Conservation (phyloP, 2,113 vertebrate species). For the rat (Rattus norvegicus) region DNA sequence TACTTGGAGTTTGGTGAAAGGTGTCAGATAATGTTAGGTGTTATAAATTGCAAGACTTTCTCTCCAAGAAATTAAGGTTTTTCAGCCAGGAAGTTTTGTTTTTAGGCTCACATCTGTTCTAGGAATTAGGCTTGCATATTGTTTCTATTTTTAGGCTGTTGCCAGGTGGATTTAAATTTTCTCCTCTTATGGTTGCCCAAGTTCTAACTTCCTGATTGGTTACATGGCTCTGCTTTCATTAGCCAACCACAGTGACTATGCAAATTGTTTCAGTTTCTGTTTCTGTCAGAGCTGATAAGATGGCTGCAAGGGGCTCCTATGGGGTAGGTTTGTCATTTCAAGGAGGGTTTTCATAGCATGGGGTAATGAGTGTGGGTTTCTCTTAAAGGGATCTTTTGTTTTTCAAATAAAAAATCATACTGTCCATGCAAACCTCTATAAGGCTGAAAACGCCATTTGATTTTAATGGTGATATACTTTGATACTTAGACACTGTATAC, state of each 20-base stretch:
- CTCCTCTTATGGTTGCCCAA: constrained; percentile 55
- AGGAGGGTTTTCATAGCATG: neutral
- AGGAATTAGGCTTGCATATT: constrained; percentile 13
- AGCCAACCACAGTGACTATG: constrained; percentile 84
- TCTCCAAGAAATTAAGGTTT: constrained; percentile 33
- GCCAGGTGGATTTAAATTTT: constrained; percentile 79
- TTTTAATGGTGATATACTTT: constrained; percentile 48
- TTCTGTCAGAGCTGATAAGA: constrained; percentile 60
- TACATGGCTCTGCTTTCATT: constrained; percentile 57
- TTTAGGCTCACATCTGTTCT: constrained; percentile 28
- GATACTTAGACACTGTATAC: constrained; percentile 14
- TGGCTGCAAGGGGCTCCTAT: constrained; percentile 67
- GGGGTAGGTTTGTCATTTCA: constrained; percentile 45
- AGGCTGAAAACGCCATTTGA: constrained; percentile 42
- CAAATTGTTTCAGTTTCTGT: constrained; percentile 76
- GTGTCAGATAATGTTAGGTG: constrained; percentile 37
- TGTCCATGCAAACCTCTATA: constrained; percentile 35
- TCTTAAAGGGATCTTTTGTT: constrained; percentile 51
- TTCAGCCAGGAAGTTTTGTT: constrained; percentile 61
- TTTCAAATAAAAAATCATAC: constrained; percentile 62
- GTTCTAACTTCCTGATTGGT: constrained; percentile 74
- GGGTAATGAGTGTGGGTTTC: constrained; percentile 11
- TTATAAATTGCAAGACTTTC: constrained; percentile 20
- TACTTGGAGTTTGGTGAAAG: constrained; percentile 35
- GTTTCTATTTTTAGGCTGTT: constrained; percentile 84